Evolutionary conservation across 1,140 invertebrate species (phyloP).

Genomic region (silkworm (Bombyx mori)): DNA sequence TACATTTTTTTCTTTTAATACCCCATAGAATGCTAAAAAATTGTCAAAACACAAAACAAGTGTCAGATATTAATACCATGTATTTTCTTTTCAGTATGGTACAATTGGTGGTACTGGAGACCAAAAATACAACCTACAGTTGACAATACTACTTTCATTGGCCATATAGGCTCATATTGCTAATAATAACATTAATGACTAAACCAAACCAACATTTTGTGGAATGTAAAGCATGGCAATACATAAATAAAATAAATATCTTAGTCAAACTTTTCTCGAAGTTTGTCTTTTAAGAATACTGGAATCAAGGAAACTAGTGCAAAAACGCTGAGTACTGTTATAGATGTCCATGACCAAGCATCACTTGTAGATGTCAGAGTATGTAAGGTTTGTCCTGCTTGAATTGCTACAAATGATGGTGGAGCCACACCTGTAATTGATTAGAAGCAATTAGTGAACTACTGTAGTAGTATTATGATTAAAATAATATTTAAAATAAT

Average conservation of each 20-base stretch:
- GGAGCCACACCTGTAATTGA: constrained; percentile 90
- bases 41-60: background rate
- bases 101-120: constrained; percentile 89
- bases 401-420: constrained; percentile 97
- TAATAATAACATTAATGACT: constrained; percentile 33
- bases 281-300: constrained; percentile 89
- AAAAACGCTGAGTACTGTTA: constrained; percentile 83
- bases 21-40: background rate
- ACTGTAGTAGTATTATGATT: background rate
- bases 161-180: constrained; percentile 81
- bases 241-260: constrained; percentile 8
- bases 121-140: constrained; percentile 75
- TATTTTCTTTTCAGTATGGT: constrained; percentile 78
- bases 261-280: constrained; percentile 87
- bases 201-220: constrained; percentile 24
- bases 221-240: constrained; percentile 56
- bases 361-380: constrained; percentile 91
- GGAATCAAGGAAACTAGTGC: constrained; percentile 90
- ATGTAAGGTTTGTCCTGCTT: constrained; percentile 96
- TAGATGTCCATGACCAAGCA: constrained; percentile 90
- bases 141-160: constrained; percentile 74
- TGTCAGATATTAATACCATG: constrained; percentile 1
- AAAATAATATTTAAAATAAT: constrained; percentile 1
- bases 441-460: constrained; percentile 9
- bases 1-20: constrained; percentile 2